Evolutionary conservation across 2,113 vertebrate species (phyloP), one percentile per base, ranked within the genome.

Genomic region (Gavia stellata): DNA sequence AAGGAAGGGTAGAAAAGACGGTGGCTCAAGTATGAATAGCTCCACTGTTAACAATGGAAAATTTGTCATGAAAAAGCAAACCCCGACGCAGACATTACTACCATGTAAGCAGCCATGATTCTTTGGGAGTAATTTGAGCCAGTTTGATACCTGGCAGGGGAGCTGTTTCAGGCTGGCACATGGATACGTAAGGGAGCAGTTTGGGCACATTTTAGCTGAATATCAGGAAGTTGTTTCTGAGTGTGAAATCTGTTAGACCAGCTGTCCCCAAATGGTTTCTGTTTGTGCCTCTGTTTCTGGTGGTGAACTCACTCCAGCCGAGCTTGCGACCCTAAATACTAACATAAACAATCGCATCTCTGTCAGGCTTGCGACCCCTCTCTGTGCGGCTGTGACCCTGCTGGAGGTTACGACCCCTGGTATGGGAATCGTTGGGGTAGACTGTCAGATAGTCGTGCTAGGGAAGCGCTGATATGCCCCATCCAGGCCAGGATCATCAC

Each of bases 251-350:
- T 95, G 94, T 95, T 95, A 85, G 91, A 80, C 70, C 96, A 97
- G 96, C 96, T 97, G 96, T 90, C 94, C 81, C 92, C 87, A 90
- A 79, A 77, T 94, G 85, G 90, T 96, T 94, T 87, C 81, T 94
- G 87, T 92, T 92, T 91, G 95, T 91, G 87, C 66, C 65, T 92
- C 59, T 87, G 83, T 87, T 95, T 82, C 77, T 77, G 92, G 66
- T 87, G 89, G 73, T 92, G 96, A 96, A 61, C 74, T 93, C 87
- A 44, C 36, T 63, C 93, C 90, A 94, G 90, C 91, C 7, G 6
- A 94, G 92, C 87, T 56, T 80, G 58, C 0, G 58, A 85, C 93
- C 93, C 96, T 79, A 19, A 91, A 90, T 68, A 77, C 91, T 89
- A 82, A 91, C 90, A 77, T 52, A 94, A 96, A 96, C 96, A 97